Percentiles rank a stretch among this genome's conserved stretches.
phyloP scores from a whole-genome alignment of 2,113 vertebrate genomes.

The Indri indri region DNA sequence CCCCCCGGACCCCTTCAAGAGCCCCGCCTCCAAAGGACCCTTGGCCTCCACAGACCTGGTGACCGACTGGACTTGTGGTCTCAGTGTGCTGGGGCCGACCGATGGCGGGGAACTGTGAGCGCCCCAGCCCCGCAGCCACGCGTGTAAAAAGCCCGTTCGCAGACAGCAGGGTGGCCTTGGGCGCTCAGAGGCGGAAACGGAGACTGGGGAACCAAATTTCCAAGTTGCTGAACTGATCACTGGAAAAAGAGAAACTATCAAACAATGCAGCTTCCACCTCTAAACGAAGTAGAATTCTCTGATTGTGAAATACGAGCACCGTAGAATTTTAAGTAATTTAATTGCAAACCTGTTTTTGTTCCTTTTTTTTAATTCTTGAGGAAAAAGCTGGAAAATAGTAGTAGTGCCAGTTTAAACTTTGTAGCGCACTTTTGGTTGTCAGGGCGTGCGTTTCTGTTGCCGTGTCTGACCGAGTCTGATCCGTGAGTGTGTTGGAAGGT shows the following conservation, averaged over 20 bases:
- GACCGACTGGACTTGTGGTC: conserved; percentile 77
- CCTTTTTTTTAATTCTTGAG: conserved; percentile 51
- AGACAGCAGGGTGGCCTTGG: background rate
- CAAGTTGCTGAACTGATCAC: conserved; percentile 28
- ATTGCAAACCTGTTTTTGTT: conserved; percentile 40
- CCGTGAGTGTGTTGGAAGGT: background rate
- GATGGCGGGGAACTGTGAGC: conserved; percentile 70
- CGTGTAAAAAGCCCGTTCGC: background rate
- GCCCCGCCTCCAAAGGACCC: conserved; percentile 68
- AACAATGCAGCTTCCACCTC: background rate
- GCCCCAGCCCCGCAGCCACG: background rate
- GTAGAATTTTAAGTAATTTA: conserved; percentile 70
- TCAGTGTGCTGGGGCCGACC: conserved; percentile 67
- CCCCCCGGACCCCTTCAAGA: conserved; percentile 71
- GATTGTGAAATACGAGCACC: conserved; percentile 51
- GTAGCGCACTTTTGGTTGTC: conserved; percentile 30
- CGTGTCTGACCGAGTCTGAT: background rate
- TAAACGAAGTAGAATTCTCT: conserved; percentile 24
- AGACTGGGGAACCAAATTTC: background rate
- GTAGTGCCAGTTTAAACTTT: conserved; percentile 23
- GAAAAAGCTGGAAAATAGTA: conserved; percentile 58
- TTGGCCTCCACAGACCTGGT: conserved; percentile 72
- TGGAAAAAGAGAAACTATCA: background rate
- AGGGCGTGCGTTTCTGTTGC: background rate
- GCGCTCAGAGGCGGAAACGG: background rate